Evolutionary conservation across 2,888 invertebrate genomes (phyloP), one percentile per base, ranked within the genome.

Genomic region (Eilema sororculum): DNA sequence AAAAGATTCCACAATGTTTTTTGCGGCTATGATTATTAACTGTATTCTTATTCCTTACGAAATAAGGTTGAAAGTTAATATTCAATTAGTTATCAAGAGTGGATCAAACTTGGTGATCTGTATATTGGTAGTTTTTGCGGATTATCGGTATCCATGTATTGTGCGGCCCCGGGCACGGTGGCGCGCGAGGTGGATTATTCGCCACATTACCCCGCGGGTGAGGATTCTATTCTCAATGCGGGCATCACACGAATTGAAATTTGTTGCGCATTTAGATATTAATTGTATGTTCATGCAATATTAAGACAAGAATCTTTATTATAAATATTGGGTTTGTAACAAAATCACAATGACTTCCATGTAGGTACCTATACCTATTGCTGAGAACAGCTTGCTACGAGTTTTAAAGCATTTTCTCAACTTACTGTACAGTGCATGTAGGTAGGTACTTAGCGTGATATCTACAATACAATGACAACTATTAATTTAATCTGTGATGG

Each of bases 111-210:
- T 78, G 71, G 78, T 80, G 75, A 75, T 78, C 69, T 65, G 59
- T 67, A 81, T 86, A 89, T 87, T 91, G 90, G 89, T 86, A 87
- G 90, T 94, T 94, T 94, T 94, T 94, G 93, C 91, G 86, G 93
- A 92, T 93, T 93, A 93, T 86, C 86, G 83, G 79, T 87, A 90
- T 88, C 84, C 77, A 74, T 72, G 87, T 78, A 89, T 90, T 92
- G 89, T 89, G 82, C 67, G 66, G 68, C 70, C 80, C 79, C 74
- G 72, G 72, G 86, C 82, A 87, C 83, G 69, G 85, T 86, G 89
- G 90, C 92, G 92, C 92, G 92, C 90, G 93, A 93, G 89, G 87
- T 90, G 93, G 93, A 93, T 94, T 94, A 94, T 84, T 84, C 91
- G 93, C 92, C 91, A 81, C 93, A 92, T 92, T 93, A 92, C 86